Percentiles rank a stretch among this genome's conserved stretches.
phyloP scores from a whole-genome alignment of 2,797 vertebrate species.

The Serranus cabrilla region DNA sequence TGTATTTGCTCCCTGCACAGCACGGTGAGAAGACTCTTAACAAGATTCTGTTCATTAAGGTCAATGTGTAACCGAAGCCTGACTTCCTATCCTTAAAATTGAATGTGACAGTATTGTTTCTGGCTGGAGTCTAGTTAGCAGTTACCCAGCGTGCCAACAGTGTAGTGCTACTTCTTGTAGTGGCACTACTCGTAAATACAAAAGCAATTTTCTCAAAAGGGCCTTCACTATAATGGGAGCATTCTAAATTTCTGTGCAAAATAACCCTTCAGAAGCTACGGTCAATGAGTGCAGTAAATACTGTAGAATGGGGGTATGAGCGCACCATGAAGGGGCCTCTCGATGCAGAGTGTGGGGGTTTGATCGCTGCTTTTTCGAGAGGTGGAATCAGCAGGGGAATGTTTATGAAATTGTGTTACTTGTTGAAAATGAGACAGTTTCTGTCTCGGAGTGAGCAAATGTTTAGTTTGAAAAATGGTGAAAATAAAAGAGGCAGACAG shows the following conservation, averaged over 20 bases:
- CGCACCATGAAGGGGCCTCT: constrained; percentile 48
- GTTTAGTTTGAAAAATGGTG: constrained; percentile 26
- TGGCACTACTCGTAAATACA: constrained; percentile 47
- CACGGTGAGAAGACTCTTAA: neutral
- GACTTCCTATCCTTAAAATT: constrained; percentile 1
- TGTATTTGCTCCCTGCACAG: neutral
- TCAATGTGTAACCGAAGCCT: neutral
- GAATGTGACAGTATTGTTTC: constrained; percentile 5
- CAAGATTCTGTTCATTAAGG: constrained; percentile 7
- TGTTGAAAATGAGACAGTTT: constrained; percentile 25
- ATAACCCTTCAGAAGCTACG: constrained; percentile 46
- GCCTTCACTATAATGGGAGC: constrained; percentile 44
- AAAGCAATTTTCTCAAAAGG: constrained; percentile 67
- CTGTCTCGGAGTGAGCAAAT: constrained; percentile 1
- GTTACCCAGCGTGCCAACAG: constrained; percentile 2
- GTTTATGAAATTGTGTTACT: constrained; percentile 31
- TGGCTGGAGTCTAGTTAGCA: constrained; percentile 5
- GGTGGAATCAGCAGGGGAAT: constrained; percentile 36
- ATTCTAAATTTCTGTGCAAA: constrained; percentile 46
- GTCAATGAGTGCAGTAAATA: constrained; percentile 36
- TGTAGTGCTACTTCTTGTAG: constrained; percentile 18
- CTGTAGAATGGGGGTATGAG: constrained; percentile 27
- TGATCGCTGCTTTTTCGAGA: constrained; percentile 38
- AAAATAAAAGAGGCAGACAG: neutral
- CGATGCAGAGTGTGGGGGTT: constrained; percentile 44